A percentile compares a stretch with the other conserved stretches of the same genome.
phyloP scores from a whole-genome alignment of 2,888 invertebrate genomes.

The Drosophila mettleri region DNA sequence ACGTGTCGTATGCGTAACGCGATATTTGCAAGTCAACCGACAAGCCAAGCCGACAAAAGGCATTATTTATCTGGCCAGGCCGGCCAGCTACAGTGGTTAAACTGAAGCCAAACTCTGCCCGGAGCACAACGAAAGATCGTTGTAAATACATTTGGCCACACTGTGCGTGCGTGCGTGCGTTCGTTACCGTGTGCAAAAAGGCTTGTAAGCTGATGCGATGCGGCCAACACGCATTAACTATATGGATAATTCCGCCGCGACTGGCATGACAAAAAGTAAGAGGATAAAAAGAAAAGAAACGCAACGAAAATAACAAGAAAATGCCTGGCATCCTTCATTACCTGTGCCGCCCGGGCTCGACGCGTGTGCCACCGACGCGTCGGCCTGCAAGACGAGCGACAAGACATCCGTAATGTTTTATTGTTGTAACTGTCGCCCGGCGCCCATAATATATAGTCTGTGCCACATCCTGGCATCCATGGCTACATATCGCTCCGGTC shows the following conservation, averaged over 20 bases:
- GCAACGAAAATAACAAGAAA: conserved; percentile 70
- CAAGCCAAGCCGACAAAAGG: conserved; percentile 48
- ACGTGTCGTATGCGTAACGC: conserved; percentile 67
- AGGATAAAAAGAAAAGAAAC: conserved; percentile 1
- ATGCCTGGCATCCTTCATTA: conserved; percentile 76
- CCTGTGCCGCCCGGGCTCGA: conserved; percentile 27
- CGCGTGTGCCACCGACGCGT: conserved; percentile 9
- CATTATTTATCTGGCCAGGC: conserved; percentile 56
- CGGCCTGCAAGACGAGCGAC: conserved; percentile 52
- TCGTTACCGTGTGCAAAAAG: conserved; percentile 50
- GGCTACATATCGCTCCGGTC: conserved; percentile 14
- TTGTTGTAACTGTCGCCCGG: conserved; percentile 78
- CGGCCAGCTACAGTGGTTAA: conserved; percentile 23
- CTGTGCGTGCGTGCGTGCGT: conserved; percentile 63
- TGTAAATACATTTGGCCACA: conserved; percentile 13
- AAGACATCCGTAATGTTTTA: conserved; percentile 76
- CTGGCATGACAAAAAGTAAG: conserved; percentile 49
- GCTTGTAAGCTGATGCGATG: conserved; percentile 50
- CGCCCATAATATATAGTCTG: conserved; percentile 73
- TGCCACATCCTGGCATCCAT: conserved; percentile 57
- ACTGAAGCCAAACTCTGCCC: neutral
- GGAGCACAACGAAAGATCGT: too few species aligned
- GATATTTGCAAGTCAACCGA: conserved; percentile 70
- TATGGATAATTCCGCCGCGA: conserved; percentile 67
- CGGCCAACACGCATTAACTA: conserved; percentile 66